Evolutionary conservation across 2,888 invertebrate genomes (phyloP).

Genomic region (Gastracanthus pulcherrimus): DNA sequence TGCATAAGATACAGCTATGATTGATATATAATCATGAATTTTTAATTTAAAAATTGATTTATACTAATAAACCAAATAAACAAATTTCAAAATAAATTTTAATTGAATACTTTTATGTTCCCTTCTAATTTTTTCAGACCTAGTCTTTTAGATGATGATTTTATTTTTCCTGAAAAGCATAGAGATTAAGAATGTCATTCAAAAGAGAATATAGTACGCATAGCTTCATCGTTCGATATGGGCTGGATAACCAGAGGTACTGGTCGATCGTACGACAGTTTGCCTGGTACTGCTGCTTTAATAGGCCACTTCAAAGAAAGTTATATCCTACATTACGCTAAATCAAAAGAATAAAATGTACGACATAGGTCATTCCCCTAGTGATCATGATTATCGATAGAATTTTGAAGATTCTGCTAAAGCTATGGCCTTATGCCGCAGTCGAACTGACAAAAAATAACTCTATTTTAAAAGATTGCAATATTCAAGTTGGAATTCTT

Average conservation of each 20-base stretch:
- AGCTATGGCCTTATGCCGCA: constrained; percentile 54
- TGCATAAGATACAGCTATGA: too few relatives aligned
- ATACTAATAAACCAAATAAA: neutral
- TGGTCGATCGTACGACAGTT: constrained; percentile 16
- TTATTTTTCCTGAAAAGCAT: neutral
- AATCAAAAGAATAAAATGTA: constrained; percentile 40
- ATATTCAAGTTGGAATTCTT: constrained; percentile 51
- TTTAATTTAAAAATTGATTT: neutral
- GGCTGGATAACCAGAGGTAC: constrained; percentile 20
- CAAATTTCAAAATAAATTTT: neutral
- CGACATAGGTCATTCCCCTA: neutral
- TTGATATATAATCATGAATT: neutral
- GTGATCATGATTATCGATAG: constrained; percentile 62
- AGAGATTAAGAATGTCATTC: neutral
- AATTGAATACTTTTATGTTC: too few relatives aligned
- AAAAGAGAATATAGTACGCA: constrained; percentile 38
- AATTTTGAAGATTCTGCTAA: constrained; percentile 56
- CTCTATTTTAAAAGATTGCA: constrained; percentile 49
- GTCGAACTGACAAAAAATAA: constrained; percentile 53
- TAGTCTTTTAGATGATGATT: neutral
- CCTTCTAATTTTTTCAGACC: neutral
- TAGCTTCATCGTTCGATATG: constrained; percentile 18
- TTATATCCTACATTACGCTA: constrained; percentile 57
- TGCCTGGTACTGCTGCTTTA: neutral
- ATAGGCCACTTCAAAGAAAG: constrained; percentile 57